These are phyloP conservation scores for Camponotus vicinus DNA, from an alignment of 1,140 invertebrate genomes.

Conservation along the genomic window DNA sequence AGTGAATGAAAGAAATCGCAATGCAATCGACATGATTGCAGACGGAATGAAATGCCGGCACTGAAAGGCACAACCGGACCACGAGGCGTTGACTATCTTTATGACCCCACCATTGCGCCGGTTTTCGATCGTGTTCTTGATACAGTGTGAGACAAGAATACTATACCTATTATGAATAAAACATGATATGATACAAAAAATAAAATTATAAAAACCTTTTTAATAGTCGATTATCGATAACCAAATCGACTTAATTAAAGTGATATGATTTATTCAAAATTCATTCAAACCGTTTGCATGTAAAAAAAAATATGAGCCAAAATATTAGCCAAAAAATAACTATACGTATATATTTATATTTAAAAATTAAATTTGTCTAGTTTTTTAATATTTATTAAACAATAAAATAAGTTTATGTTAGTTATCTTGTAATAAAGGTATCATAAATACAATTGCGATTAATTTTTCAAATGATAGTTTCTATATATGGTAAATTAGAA, in stretches of 20 bases:
- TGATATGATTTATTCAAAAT: background rate
- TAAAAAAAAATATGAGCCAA: no score
- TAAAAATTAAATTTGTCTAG: background rate
- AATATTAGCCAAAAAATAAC: background rate
- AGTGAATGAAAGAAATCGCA: background rate
- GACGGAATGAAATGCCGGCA: conserved; percentile 64
- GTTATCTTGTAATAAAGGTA: background rate
- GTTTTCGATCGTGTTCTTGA: conserved; percentile 43
- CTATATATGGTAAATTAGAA: background rate
- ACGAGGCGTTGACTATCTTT: conserved; percentile 72
- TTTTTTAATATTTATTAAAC: background rate
- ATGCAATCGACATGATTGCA: conserved; percentile 40
- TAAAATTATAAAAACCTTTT: background rate
- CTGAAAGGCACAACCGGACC: conserved; percentile 69
- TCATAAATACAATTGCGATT: background rate
- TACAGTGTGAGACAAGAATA: conserved; percentile 10
- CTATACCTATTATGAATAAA: background rate
- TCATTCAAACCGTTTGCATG: background rate
- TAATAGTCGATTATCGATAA: background rate
- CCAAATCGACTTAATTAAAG: no score
- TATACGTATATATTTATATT: background rate
- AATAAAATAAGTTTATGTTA: background rate
- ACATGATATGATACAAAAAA: background rate
- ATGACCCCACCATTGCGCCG: conserved; percentile 59
- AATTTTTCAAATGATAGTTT: conserved; percentile 25